Conservation (phyloP, 2,797 vertebrate genomes). For the Gastrophryne carolinensis region DNA sequence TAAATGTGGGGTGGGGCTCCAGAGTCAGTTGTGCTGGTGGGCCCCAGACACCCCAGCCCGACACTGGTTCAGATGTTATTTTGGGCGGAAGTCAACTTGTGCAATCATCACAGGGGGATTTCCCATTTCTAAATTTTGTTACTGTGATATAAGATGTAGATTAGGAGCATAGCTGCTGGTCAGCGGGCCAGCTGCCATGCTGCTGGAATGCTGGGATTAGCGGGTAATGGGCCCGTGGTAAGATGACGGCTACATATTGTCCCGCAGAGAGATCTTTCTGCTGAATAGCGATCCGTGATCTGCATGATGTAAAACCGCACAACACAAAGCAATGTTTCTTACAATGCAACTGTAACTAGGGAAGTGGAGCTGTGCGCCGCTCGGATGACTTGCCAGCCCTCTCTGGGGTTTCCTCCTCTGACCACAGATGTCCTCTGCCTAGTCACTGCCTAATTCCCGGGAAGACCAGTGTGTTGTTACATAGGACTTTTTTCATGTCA, state of each 20-base stretch:
- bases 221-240: slow-evolving; percentile 14
- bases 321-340: slow-evolving; percentile 12
- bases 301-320: slow-evolving; percentile 12
- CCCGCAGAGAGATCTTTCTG: background rate
- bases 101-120: too few relatives aligned
- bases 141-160: background rate
- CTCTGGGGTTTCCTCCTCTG: slow-evolving; percentile 10
- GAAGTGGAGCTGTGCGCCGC: background rate
- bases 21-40: too few relatives aligned
- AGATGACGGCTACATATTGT: background rate
- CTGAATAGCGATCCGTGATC: background rate
- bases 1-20: too few relatives aligned
- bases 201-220: slow-evolving; percentile 28
- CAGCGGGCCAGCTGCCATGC: background rate
- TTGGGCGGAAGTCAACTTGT: too few relatives aligned
- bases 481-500: background rate
- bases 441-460: background rate
- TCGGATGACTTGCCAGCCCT: background rate
- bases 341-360: slow-evolving; percentile 28
- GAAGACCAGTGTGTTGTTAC: background rate
- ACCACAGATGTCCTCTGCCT: slow-evolving; percentile 18
- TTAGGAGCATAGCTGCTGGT: background rate
- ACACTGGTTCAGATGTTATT: too few relatives aligned
- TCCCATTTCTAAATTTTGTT: background rate
- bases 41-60: too few relatives aligned